A percentile compares a stretch with the other conserved stretches of the same genome.
These are phyloP conservation scores for Polypterus senegalus DNA, from an alignment of 2,113 vertebrate genomes.

Conservation along the genomic window DNA sequence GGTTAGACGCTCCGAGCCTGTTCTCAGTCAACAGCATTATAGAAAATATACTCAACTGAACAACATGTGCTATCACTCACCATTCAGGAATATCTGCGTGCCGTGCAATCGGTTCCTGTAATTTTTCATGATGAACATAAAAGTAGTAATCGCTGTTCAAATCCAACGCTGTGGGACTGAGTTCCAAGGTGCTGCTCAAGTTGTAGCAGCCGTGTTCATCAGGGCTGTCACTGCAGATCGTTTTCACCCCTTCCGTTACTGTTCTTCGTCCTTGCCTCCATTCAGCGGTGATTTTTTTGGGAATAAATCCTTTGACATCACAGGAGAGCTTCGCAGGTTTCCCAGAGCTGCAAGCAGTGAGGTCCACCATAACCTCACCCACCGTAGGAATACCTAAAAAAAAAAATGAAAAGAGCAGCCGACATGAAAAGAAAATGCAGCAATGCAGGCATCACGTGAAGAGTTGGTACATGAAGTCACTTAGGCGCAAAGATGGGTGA, in stretches of 20 bases:
- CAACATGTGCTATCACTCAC: not conserved
- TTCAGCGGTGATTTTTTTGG: constrained; percentile 5
- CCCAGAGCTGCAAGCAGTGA: not conserved
- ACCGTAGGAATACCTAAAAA: constrained; percentile 7
- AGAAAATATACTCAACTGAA: too few species aligned
- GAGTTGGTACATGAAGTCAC: too few species aligned
- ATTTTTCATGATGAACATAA: not conserved
- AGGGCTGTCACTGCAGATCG: not conserved
- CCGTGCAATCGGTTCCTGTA: not conserved
- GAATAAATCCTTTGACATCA: constrained; percentile 3
- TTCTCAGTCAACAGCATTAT: too few species aligned
- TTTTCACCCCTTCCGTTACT: not conserved
- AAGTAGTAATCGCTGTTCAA: constrained; percentile 3
- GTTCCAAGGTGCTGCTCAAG: not conserved
- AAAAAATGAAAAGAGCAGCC: too few species aligned
- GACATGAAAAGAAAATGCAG: too few species aligned
- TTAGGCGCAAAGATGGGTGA: too few species aligned
- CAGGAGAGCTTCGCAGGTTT: constrained; percentile 3
- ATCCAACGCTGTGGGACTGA: constrained; percentile 2
- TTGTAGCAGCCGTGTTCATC: constrained; percentile 1
- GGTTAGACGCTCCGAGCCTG: too few species aligned
- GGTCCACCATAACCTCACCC: not conserved
- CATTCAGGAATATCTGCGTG: not conserved
- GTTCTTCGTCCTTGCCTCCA: not conserved
- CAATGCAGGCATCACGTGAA: too few species aligned